Percentiles rank a stretch among this genome's conserved stretches.
Evolutionary conservation across 2,113 vertebrate species (phyloP).

Genomic region (Microtus ochrogaster): DNA sequence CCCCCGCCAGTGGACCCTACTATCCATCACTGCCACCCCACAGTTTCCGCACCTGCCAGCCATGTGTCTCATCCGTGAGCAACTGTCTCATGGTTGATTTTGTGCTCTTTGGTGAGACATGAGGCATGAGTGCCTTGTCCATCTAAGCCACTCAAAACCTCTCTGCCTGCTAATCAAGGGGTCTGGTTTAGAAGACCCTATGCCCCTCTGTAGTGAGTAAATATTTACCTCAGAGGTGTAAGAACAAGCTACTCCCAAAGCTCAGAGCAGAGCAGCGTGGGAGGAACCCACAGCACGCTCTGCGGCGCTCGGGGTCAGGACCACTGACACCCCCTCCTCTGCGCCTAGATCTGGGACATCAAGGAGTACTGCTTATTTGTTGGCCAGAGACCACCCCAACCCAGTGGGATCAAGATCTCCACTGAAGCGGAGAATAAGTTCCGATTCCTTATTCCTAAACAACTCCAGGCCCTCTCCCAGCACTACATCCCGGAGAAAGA

Average conservation of each 20-base stretch:
- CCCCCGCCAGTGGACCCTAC: not conserved
- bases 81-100: not conserved
- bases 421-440: slow-evolving; percentile 44
- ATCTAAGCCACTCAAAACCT: not conserved
- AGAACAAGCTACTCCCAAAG: not conserved
- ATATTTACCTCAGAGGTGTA: not conserved
- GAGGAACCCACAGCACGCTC: not conserved
- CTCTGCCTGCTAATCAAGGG: not conserved
- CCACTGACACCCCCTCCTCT: not conserved
- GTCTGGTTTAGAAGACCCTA: not conserved
- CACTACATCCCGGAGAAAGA: not conserved
- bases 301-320: too few species aligned
- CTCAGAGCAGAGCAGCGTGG: not conserved
- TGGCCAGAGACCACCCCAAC: not conserved
- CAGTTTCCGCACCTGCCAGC: not conserved
- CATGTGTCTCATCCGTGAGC: not conserved
- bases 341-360: slow-evolving; percentile 85
- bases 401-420: not conserved
- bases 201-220: not conserved
- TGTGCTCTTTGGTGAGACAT: not conserved
- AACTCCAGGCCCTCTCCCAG: not conserved
- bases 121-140: not conserved
- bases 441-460: slow-evolving; percentile 54
- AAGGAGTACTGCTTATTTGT: slow-evolving; percentile 75
- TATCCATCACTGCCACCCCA: not conserved